phyloP scores from a whole-genome alignment of 2,797 vertebrate species.

The Acanthis flammea region DNA sequence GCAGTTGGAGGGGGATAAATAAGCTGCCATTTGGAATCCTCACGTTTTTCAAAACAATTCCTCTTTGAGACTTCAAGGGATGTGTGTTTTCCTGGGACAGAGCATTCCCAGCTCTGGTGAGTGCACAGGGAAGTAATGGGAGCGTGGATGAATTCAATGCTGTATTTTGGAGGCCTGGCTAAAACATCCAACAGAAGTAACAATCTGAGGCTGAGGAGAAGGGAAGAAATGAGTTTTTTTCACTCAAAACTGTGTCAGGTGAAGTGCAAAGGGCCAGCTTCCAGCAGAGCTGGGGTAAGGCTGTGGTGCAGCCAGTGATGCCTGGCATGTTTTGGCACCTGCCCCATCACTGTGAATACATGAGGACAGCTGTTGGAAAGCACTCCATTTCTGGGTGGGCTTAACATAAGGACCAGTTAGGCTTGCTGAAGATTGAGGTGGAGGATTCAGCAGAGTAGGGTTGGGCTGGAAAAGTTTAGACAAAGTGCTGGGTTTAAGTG shows the following conservation, averaged over 20 bases:
- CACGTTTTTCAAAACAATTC: neutral
- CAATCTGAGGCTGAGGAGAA: neutral
- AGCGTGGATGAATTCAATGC: rapidly evolving
- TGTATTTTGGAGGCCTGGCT: neutral
- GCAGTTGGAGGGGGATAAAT: neutral
- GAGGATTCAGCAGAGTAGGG: neutral
- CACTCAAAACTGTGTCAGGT: neutral
- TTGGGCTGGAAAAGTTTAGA: neutral
- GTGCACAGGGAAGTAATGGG: neutral
- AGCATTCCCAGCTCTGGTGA: neutral
- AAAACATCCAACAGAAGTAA: neutral
- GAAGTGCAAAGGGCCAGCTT: neutral
- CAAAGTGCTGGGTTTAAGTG: neutral
- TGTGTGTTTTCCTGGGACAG: neutral
- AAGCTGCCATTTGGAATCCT: neutral
- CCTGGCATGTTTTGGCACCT: neutral
- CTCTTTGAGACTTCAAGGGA: neutral
- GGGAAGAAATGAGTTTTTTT: neutral
- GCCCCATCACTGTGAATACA: rapidly evolving
- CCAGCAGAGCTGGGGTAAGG: neutral
- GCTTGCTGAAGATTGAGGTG: neutral
- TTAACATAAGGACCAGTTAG: neutral
- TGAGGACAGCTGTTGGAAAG: neutral
- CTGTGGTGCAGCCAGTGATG: neutral
- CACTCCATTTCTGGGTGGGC: neutral